These are phyloP conservation scores for Azemiops feae DNA, from an alignment of 2,113 vertebrate genomes.

Conservation along the genomic window DNA sequence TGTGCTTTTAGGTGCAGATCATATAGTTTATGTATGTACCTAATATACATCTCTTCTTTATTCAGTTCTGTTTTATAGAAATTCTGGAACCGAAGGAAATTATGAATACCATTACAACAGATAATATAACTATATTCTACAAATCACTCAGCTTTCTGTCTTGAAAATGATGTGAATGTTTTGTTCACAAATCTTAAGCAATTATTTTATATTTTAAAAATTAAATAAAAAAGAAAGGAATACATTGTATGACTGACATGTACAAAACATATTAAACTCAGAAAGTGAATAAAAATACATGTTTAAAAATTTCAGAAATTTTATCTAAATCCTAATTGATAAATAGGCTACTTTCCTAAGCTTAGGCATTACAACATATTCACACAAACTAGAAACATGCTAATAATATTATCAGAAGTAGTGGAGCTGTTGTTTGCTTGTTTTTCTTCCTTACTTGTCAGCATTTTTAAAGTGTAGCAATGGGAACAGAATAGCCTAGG, in stretches of 20 bases:
- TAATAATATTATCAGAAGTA: background rate
- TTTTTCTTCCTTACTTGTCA: background rate
- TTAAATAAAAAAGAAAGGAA: background rate
- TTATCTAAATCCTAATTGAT: background rate
- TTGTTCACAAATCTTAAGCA: background rate
- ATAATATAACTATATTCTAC: background rate
- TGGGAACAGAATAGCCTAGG: background rate
- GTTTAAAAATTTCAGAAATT: background rate
- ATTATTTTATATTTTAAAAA: background rate
- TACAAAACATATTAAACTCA: background rate
- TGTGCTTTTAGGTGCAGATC: slow-evolving; percentile 97
- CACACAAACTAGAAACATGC: background rate
- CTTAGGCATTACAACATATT: background rate
- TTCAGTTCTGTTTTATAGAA: slow-evolving; percentile 99
- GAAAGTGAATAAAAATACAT: background rate
- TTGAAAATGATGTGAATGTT: background rate
- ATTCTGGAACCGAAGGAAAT: slow-evolving; percentile 78
- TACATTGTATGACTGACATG: background rate
- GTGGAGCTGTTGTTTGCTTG: background rate
- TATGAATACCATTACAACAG: slow-evolving; percentile 12
- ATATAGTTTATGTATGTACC: slow-evolving; percentile 97
- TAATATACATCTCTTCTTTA: slow-evolving; percentile 99
- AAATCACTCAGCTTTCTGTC: background rate
- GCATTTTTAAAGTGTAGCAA: background rate
- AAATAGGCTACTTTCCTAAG: background rate